phyloP scores from a whole-genome alignment of 1,140 invertebrate species.

The Ostrea edulis region DNA sequence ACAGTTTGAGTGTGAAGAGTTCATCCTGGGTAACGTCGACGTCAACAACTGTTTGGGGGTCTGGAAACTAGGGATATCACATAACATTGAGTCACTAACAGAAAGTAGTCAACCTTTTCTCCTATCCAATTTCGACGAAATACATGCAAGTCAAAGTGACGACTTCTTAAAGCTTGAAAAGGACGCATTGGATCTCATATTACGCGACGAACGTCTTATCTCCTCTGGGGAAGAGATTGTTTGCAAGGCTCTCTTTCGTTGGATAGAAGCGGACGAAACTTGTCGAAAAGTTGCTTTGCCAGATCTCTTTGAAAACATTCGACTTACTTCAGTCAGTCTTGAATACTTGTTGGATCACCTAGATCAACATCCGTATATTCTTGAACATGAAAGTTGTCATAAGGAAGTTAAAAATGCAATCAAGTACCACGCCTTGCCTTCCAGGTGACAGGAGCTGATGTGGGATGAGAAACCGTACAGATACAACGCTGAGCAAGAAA shows the following conservation, averaged over 20 bases:
- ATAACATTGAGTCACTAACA: conserved; percentile 19
- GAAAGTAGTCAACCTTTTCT: conserved; percentile 41
- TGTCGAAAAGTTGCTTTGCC: conserved; percentile 42
- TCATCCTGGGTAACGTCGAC: conserved; percentile 51
- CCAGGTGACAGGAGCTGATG: conserved; percentile 30
- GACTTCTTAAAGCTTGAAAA: conserved; percentile 51
- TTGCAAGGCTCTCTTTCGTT: conserved; percentile 51
- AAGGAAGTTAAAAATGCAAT: conserved; percentile 50
- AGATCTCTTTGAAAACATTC: conserved; percentile 43
- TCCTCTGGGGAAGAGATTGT: conserved; percentile 49
- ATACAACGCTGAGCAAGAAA: conserved; percentile 33
- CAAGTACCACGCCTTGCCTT: conserved; percentile 49
- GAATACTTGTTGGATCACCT: conserved; percentile 55
- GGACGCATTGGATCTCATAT: conserved; percentile 48
- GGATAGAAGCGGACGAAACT: conserved; percentile 50
- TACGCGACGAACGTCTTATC: conserved; percentile 49
- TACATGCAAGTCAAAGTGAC: conserved; percentile 29
- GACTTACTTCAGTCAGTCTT: conserved; percentile 47
- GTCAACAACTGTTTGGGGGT: conserved; percentile 51
- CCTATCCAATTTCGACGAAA: conserved; percentile 38
- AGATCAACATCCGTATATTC: conserved; percentile 42
- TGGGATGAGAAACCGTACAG: conserved; percentile 39
- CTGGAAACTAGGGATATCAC: conserved; percentile 46
- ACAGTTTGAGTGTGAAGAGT: conserved; percentile 50
- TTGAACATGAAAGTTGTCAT: conserved; percentile 8